Conservation (phyloP, 2,797 vertebrate genomes). For the Anabacerthia variegaticeps region DNA sequence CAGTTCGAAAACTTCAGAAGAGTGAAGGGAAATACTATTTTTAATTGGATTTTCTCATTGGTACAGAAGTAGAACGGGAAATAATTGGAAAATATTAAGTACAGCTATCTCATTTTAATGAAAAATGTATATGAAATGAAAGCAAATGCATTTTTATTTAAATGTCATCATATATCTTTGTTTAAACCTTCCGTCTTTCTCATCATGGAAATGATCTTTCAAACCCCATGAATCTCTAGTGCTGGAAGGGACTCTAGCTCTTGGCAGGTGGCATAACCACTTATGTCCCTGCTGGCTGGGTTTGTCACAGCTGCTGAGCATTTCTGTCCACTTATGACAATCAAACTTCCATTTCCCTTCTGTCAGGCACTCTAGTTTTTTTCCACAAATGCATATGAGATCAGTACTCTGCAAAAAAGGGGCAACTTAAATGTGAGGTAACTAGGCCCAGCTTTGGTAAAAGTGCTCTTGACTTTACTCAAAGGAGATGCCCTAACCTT, state of each 20-base stretch:
- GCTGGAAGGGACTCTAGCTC: neutral
- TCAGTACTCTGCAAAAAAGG: neutral
- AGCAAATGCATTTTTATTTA: neutral
- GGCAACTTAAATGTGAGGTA: neutral
- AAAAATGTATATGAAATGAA: neutral
- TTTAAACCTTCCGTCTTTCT: neutral
- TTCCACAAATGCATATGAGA: neutral
- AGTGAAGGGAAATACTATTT: neutral
- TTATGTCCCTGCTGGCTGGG: neutral
- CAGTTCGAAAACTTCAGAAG: neutral
- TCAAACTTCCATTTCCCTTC: neutral
- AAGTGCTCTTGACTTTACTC: neutral
- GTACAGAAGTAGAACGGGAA: neutral
- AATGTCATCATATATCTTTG: constrained; percentile 1
- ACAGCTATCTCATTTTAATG: neutral
- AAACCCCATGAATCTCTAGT: neutral
- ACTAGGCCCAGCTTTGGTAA: neutral
- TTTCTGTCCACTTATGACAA: neutral
- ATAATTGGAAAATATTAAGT: neutral
- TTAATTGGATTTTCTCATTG: neutral
- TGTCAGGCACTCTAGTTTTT: neutral
- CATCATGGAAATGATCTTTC: neutral
- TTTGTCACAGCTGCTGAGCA: neutral
- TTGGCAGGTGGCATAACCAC: neutral
- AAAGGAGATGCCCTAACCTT: neutral